Evolutionary conservation across 2,888 invertebrate genomes (phyloP).

Genomic region (Parelbella ahira): DNA sequence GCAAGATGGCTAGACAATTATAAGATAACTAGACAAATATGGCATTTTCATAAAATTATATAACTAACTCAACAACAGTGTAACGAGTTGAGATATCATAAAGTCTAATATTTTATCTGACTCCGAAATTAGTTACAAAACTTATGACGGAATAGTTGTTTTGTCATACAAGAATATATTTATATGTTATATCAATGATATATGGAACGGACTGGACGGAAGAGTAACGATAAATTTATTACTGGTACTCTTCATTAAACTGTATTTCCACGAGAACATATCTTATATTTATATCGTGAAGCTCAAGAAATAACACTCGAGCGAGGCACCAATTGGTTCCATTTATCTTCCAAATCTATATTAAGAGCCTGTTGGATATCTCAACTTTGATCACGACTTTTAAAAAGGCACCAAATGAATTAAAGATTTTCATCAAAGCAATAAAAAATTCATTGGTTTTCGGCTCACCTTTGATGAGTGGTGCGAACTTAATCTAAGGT

Average conservation of each 20-base stretch:
- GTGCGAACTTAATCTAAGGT: conserved; percentile 11
- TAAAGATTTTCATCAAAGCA: conserved; percentile 24
- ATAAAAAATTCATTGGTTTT: conserved; percentile 22
- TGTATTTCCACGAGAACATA: too few species aligned
- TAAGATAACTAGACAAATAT: too few species aligned
- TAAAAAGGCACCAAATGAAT: conserved; percentile 20
- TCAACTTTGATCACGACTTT: conserved; percentile 19
- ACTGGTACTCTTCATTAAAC: too few species aligned
- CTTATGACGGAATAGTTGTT: too few species aligned
- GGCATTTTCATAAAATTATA: conserved; percentile 24
- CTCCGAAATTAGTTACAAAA: too few species aligned
- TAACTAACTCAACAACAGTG: conserved; percentile 8
- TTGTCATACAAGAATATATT: too few species aligned
- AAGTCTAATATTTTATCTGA: too few species aligned
- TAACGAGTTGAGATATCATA: conserved; percentile 7
- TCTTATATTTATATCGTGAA: too few species aligned
- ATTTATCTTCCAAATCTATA: conserved; percentile 14
- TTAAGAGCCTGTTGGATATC: conserved; percentile 6
- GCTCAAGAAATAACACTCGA: conserved; percentile 2
- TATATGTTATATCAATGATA: too few species aligned
- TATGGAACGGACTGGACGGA: too few species aligned
- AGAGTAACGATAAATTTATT: too few species aligned
- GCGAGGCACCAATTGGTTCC: conserved; percentile 1
- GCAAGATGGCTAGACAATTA: too few species aligned
- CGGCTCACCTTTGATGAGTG: conserved; percentile 17